Percentiles rank a stretch among this genome's conserved stretches.
Conservation (phyloP, 2,113 vertebrate species). For the Mesembrinibis cayennensis region DNA sequence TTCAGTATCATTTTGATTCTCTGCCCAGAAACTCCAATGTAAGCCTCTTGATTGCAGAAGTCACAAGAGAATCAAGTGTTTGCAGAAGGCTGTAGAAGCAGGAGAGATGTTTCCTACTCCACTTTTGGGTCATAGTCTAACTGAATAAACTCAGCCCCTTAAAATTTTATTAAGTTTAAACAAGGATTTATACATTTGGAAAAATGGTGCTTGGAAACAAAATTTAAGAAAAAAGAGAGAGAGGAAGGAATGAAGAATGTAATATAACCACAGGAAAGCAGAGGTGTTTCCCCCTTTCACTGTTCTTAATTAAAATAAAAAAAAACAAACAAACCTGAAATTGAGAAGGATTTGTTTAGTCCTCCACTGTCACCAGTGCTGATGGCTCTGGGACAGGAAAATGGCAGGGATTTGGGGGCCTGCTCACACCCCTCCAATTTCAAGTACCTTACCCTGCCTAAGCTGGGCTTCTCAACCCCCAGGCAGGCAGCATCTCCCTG, state of each 20-base stretch:
- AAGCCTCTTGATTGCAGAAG: constrained; percentile 10
- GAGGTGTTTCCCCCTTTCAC: constrained; percentile 32
- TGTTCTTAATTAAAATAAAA: constrained; percentile 7
- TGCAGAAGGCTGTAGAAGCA: not conserved
- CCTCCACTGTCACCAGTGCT: not conserved
- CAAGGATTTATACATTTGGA: not conserved
- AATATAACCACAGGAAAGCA: constrained; percentile 38
- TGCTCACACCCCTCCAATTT: not conserved
- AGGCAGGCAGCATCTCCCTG: not conserved
- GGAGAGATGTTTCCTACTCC: not conserved
- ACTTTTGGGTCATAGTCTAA: not conserved
- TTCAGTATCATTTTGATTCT: constrained; percentile 24
- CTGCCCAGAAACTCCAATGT: constrained; percentile 21
- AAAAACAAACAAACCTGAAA: not conserved
- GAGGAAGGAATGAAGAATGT: not conserved
- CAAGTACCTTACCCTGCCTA: not conserved
- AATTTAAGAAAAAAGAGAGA: not conserved
- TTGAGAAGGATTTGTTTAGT: not conserved
- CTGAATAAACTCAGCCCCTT: not conserved
- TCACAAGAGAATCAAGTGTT: not conserved
- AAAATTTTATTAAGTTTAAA: constrained; percentile 28
- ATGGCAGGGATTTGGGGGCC: not conserved
- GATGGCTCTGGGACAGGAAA: not conserved
- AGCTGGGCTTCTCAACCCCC: not conserved
- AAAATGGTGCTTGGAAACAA: not conserved